Evolutionary conservation across 2,797 vertebrate genomes (phyloP), one percentile per base, ranked within the genome.

Genomic region (Eurystomus glaucurus): DNA sequence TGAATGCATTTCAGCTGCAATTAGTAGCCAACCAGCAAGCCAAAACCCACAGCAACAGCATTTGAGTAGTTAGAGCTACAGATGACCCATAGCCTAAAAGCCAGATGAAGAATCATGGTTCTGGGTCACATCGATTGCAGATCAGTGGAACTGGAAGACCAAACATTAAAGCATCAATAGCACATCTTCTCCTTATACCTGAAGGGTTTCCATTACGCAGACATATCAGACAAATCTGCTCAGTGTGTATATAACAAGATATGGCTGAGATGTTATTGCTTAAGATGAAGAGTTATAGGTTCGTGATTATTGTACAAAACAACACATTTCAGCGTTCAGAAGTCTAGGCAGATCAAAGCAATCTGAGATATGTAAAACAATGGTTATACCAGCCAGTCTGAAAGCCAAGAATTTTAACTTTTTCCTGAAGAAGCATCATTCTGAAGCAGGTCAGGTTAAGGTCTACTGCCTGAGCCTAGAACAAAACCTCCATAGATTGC

Each of bases 121-220:
- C 62, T 87, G 43, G n/a, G 10, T 33, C 69, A 84, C 55, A 21
- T 0, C 0, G 4, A 20, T 1, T 39, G 25, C 16, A 20, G 35
- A 74, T 48, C n/a, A 54, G 55, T 11, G 41, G 43, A 81, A 72
- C n/a, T n/a, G 15, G 43, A 91, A 68, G 48, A 31, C 12, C 1
- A 2, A 69, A 57, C 9, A 28, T 11, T 41, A 61, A 81, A 66
- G 46, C 25, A 60, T 3, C 61, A 25, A 22, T 5, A 66, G 17
- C 14, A 41, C 14, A 50, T 12, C 29, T 69, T 85, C 16, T 33
- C 3, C 2, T 51, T 55, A 23, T 1, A 45, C 12, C 33, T 33
- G 17, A 66, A 52, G 31, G 8, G 6, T 48, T 87, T 57, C 60
- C 31, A 48, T 45, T 58, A 23, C 3, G 21, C 39, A 79, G 46